Evolutionary conservation across 1,140 invertebrate species (phyloP), one percentile per base, ranked within the genome.

Genomic region (Linepithema humile): DNA sequence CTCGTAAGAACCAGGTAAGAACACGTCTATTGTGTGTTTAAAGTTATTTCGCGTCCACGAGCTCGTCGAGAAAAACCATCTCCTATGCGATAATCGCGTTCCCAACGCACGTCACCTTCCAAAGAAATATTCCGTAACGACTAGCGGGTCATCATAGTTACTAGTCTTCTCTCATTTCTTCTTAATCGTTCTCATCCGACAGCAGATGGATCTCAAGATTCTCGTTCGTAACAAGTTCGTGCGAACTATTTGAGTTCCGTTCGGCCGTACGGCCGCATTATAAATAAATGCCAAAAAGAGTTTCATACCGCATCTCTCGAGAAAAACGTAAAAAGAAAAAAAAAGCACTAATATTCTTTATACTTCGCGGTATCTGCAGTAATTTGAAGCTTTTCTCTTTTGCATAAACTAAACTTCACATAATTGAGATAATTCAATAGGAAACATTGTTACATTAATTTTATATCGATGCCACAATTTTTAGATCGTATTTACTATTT

Each of bases 101-200:
- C 12, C 38, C 38, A 12, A 29, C 48, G 12, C 35, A 62, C 67
- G 59, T 80, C 67, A 69, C 35, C 40, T 55, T 50, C 65, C 35
- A 72, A 86, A 86, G 74, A 86, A 86, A 85, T 53, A 84, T 82
- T 82, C 85, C 85, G 84, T 83, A 85, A 87, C 75, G 85, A 73
- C 69, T 85, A 85, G 84, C 85, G 85, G n/a, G 84, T 87, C 77
- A 85, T 87, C 85, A 75, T 53, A 70, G 69, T 72, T 55, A 75
- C 77, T 60, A 70, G 84, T 85, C 72, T 43, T 29, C 75, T 78
- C 84, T 55, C 84, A 57, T 87, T 87, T 85, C 84, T 48, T 29
- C 83, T 85, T 82, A 87, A 86, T 86, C 83, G 85, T 82, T 45
- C 64, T 62, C 84, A 67, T 73, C 57, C 40, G 53, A 59, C 73